Base-by-base conservation (phyloP, 2,797 vertebrate genomes). In the Sebastes melanostomus region DNA sequence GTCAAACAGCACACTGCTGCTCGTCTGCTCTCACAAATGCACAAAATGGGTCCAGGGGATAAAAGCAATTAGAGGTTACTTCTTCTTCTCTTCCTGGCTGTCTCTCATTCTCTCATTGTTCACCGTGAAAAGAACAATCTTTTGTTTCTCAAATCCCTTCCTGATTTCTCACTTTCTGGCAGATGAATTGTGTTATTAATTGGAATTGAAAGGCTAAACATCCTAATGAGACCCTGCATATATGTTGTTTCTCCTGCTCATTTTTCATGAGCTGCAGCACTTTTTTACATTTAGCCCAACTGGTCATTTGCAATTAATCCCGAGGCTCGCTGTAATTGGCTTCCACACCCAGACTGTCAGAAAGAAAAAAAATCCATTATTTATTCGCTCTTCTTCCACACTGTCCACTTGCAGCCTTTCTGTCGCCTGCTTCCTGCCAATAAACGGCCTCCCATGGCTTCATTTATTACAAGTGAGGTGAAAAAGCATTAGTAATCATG, bases 101-200 rank as follows among this genome's bases (percentile, higher is more conserved):
- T 72, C 63, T 70, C 63, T 72, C 56, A 6, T 75, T 76, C 58
- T 3, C 50, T 55, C 30, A n/a, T 16, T 75, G 66, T 71, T 66
- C 77, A 11, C 38, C 4, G 62, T 5, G n/a, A 68, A 66, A 82
- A 82, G 66, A 75, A 86, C 25, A 36, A 75, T 54, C 61, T 74
- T 86, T 72, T 77, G 54, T 77, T 81, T 74, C 62, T 56, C 30
- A 50, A 81, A 81, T 67, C 75, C 38, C n/a, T 59, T 32, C 77
- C 54, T 66, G 80, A 83, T 79, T 83, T 70, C 85, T 86, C 78
- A 71, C 73, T 82, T 72, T 81, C 34, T 32, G 67, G 27, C 72
- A 88, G 84, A 91, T 86, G 80, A 92, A 91, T 89, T 77, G 88
- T 46, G 75, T 16, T n/a, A 76, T 86, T 92, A 90, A 91, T 89